Conservation (phyloP, 2,888 invertebrate species). For the Orthosia cruda region DNA sequence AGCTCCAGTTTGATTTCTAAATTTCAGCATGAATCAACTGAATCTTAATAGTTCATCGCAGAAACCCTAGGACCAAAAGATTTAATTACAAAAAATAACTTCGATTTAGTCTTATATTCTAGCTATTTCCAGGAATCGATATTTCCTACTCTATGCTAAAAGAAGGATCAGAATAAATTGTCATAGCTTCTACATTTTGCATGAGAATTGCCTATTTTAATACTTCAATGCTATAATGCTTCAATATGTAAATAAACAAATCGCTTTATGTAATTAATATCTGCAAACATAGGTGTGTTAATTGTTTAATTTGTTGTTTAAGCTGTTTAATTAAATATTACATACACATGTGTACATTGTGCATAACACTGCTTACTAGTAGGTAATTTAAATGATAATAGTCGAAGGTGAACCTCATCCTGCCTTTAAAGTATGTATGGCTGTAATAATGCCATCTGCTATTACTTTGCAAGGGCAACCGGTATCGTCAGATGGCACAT, state of each 20-base stretch:
- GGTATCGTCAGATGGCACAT: not conserved
- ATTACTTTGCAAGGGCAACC: constrained; percentile 30
- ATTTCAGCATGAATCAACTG: too few relatives aligned
- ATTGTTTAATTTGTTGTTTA: constrained; percentile 24
- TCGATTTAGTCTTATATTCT: too few relatives aligned
- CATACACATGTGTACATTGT: not conserved
- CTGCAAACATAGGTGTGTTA: constrained; percentile 16
- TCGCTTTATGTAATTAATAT: not conserved
- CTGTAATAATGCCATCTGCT: not conserved
- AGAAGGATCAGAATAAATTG: not conserved
- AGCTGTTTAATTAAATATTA: constrained; percentile 43
- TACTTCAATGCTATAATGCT: not conserved
- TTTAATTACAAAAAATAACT: too few relatives aligned
- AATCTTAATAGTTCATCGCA: too few relatives aligned
- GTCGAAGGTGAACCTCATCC: constrained; percentile 26
- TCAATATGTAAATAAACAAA: not conserved
- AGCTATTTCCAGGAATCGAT: too few relatives aligned
- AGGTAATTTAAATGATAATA: constrained; percentile 32
- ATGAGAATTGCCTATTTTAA: not conserved
- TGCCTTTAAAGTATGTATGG: not conserved
- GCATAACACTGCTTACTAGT: constrained; percentile 19
- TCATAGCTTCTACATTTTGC: not conserved
- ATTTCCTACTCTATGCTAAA: too few relatives aligned
- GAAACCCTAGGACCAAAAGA: too few relatives aligned
- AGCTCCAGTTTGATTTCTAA: not conserved